Percentiles rank a stretch among this genome's conserved stretches.
Evolutionary conservation across 2,888 invertebrate genomes (phyloP).

Genomic region (Cerastoderma edule): DNA sequence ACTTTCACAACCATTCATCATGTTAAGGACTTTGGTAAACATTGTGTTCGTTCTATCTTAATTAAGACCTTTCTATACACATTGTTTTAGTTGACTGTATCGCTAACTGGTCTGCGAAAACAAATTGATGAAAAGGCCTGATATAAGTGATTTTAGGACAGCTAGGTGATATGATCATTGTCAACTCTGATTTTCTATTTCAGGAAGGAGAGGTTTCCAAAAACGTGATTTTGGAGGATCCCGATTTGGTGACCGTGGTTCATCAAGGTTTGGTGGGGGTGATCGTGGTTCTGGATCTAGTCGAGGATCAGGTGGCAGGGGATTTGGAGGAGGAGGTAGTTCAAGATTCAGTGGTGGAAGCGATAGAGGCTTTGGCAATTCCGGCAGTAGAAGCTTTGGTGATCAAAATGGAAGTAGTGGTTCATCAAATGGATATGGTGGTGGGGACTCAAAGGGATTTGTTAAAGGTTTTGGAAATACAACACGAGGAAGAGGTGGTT

Average conservation of each 20-base stretch:
- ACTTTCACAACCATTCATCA: too few relatives aligned
- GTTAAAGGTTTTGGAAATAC: constrained; percentile 49
- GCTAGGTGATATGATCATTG: too few relatives aligned
- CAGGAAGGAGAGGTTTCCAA: too few relatives aligned
- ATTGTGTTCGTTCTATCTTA: too few relatives aligned
- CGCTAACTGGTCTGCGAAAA: too few relatives aligned
- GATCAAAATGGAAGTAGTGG: constrained; percentile 44
- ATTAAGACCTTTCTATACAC: too few relatives aligned
- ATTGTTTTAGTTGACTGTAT: too few relatives aligned
- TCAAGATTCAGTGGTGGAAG: constrained; percentile 35
- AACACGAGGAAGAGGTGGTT: constrained; percentile 41
- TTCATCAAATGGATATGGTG: constrained; percentile 1
- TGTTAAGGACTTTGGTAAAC: too few relatives aligned
- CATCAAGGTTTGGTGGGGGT: constrained; percentile 40
- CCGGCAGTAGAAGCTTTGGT: constrained; percentile 25
- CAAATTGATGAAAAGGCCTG: too few relatives aligned
- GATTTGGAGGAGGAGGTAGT: constrained; percentile 35
- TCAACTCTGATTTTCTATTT: too few relatives aligned
- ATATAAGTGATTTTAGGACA: too few relatives aligned
- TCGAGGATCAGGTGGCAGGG: constrained; percentile 34
- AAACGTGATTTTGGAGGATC: constrained; percentile 42
- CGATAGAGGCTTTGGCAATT: constrained; percentile 41
- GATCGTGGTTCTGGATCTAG: constrained; percentile 42
- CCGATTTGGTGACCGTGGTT: constrained; percentile 51
- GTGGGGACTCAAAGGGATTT: constrained; percentile 18